Evolutionary conservation across 1,140 invertebrate genomes (phyloP).

Genomic region (Stegodyphus mimosarum): DNA sequence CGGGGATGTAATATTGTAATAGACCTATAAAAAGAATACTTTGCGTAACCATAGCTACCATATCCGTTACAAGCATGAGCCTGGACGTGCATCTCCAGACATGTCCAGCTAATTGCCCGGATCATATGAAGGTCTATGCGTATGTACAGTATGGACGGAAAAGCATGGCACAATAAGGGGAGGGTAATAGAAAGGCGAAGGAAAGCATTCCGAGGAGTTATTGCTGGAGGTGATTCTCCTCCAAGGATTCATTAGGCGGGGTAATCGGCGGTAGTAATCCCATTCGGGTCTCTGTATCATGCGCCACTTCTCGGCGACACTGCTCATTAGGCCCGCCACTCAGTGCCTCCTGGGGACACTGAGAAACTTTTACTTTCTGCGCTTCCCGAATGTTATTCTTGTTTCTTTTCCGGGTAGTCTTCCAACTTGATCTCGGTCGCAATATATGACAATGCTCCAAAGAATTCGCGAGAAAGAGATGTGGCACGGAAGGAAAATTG

Average conservation of each 20-base stretch:
- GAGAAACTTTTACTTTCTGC: no score
- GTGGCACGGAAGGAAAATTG: no score
- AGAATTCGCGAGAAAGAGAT: no score
- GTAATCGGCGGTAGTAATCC: conserved; percentile 47
- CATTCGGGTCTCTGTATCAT: conserved; percentile 1
- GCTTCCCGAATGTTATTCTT: no score
- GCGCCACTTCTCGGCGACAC: conserved; percentile 23
- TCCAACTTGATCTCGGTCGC: no score
- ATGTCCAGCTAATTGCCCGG: conserved; percentile 26
- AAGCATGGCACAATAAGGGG: background rate
- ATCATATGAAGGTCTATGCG: background rate
- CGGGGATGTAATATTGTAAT: conserved; percentile 9
- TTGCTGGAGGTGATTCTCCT: background rate
- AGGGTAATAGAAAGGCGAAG: conserved; percentile 6
- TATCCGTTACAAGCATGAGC: background rate
- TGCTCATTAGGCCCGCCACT: conserved; percentile 25
- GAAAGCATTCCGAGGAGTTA: conserved; percentile 15
- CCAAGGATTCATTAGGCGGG: conserved; percentile 49
- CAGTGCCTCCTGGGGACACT: conserved; percentile 18
- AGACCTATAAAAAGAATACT: conserved; percentile 27
- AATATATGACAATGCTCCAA: no score
- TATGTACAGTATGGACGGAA: background rate
- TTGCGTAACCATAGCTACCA: conserved; percentile 6
- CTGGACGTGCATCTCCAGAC: background rate
- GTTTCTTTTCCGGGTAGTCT: no score